These are phyloP conservation scores for Aplodontia rufa DNA, from an alignment of 2,113 vertebrate genomes.

Conservation along the genomic window DNA sequence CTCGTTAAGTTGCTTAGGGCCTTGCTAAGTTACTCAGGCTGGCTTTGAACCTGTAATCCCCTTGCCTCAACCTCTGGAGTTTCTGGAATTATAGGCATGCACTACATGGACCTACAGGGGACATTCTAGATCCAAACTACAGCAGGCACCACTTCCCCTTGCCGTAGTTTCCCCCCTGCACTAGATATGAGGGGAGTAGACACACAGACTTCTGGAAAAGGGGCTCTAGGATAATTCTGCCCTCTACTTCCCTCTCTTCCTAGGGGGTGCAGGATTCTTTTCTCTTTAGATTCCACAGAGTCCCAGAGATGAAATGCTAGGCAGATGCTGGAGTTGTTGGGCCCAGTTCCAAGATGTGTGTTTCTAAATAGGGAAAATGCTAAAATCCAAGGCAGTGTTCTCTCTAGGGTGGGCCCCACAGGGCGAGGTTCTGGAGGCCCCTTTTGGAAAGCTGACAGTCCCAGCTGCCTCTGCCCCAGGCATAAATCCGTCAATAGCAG, in stretches of 20 bases:
- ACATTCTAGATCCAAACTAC: neutral
- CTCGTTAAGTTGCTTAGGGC: no score
- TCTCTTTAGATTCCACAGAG: neutral
- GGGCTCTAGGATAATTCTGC: neutral
- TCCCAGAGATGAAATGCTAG: neutral
- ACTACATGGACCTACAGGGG: neutral
- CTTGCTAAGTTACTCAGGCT: no score
- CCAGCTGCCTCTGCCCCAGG: neutral
- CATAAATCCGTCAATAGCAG: neutral
- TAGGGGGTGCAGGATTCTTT: neutral
- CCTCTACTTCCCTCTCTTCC: neutral
- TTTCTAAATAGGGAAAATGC: neutral
- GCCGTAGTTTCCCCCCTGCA: slow-evolving; percentile 12
- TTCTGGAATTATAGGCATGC: no score
- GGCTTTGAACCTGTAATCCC: no score
- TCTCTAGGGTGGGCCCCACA: neutral
- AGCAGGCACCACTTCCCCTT: neutral
- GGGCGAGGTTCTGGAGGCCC: neutral
- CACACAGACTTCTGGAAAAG: neutral
- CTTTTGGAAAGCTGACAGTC: neutral
- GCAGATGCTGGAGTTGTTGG: neutral
- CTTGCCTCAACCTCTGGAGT: no score
- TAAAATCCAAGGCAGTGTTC: neutral
- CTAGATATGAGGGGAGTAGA: neutral
- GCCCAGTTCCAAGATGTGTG: neutral